Conservation (phyloP, 1,140 invertebrate species). For the Teleogryllus occipitalis region DNA sequence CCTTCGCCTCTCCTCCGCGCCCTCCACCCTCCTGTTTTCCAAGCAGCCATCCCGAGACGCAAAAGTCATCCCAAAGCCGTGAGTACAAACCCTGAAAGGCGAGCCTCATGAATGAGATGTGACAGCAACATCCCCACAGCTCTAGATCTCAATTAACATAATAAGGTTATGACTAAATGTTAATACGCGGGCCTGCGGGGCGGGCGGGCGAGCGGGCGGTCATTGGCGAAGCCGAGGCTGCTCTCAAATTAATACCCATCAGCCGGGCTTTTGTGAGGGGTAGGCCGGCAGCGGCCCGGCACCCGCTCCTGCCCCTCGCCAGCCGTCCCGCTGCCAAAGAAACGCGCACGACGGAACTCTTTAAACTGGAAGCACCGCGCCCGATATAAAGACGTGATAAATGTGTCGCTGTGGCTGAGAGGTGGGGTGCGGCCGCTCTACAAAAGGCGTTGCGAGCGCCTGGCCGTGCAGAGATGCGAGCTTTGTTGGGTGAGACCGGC, state of each 20-base stretch:
- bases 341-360: not conserved
- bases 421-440: too few relatives aligned
- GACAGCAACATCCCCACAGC: not conserved
- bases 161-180: conserved; percentile 5
- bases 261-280: not conserved
- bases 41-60: not conserved
- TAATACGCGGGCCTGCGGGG: not conserved
- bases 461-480: not conserved
- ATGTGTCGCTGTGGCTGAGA: not conserved
- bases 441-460: too few relatives aligned
- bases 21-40: not conserved
- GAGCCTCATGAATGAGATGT: not conserved
- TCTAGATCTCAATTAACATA: conserved; percentile 5
- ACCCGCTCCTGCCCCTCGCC: not conserved
- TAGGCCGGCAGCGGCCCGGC: not conserved
- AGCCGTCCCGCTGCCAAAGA: not conserved
- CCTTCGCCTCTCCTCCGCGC: not conserved
- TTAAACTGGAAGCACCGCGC: not conserved
- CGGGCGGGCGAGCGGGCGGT: too few relatives aligned
- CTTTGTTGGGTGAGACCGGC: not conserved
- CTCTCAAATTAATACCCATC: conserved; percentile 1
- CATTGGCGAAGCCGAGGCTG: not conserved
- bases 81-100: not conserved
- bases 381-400: not conserved
- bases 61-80: not conserved